Base-by-base conservation (phyloP, 2,888 invertebrate genomes). In the Keiferia lycopersicella region DNA sequence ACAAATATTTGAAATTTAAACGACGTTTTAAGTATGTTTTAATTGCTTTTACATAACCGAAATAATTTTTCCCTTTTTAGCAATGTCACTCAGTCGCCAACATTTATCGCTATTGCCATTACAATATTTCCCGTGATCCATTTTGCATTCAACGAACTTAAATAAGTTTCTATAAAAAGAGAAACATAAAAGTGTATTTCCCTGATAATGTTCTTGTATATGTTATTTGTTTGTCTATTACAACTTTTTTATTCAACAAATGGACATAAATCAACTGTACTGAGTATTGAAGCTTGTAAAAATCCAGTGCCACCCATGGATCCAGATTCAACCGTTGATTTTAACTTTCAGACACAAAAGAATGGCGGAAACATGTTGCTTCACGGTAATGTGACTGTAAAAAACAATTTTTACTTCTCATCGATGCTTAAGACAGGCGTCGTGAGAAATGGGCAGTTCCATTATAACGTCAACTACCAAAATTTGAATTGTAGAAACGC, bases 401-500 rank as follows among this genome's bases (percentile, higher is more conserved):
- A 30, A 14, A 2, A 26, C 1, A 16, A 57, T 57, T n/a, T 57
- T 8, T 2, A 20, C 2, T 16, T 22, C 3, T 57, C 34, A 0
- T 14, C 22, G n/a, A n/a, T 11, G 10, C 22, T 57, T 16, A 57
- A 34, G 8, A 16, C 56, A 34, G 56, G 56, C 10, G 56, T 57
- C 16, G 56, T 34, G 8, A 34, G 34, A n/a, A 34, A 57, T 6
- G 34, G 41, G 2, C 41, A 12, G 18, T 22, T 26, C 0, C 20
- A 41, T 7, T 59, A 59, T 11, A 59, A 41, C 20, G 3, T 41
- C 12, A 14, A 20, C 6, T 59, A 59, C n/a, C 20, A 22, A 41
- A 20, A 22, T 1, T 16, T 59, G 20, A 59, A 22, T 20, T 59
- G 59, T 22, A 59, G 22, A 59, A 59, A 59, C 22, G 12, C 39